These are phyloP conservation scores for Acanthis flammea DNA, from an alignment of 2,797 vertebrate species.

Conservation along the genomic window DNA sequence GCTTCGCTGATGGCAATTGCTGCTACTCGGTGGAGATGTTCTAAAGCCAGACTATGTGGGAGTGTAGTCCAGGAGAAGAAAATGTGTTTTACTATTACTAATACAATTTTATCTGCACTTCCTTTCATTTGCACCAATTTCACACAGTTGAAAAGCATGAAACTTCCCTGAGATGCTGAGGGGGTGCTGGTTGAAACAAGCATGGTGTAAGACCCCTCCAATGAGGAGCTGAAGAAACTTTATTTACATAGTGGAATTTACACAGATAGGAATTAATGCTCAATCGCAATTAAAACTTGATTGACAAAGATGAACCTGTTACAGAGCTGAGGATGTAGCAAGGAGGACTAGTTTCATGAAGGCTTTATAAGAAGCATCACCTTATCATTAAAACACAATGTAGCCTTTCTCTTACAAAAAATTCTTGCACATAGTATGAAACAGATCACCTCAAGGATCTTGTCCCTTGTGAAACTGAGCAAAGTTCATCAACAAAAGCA, in stretches of 20 bases:
- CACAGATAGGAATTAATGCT: neutral
- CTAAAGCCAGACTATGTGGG: neutral
- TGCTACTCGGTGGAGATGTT: slow-evolving; percentile 12
- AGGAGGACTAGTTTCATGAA: neutral
- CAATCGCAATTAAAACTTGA: neutral
- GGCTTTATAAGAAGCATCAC: neutral
- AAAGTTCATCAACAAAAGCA: neutral
- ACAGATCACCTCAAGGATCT: neutral
- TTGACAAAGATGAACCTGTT: neutral
- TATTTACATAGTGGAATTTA: neutral
- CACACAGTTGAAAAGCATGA: neutral
- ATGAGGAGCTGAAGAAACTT: neutral
- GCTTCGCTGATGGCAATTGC: slow-evolving; percentile 33
- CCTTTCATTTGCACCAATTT: neutral
- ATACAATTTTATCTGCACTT: neutral
- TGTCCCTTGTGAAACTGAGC: neutral
- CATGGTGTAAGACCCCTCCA: accelerated
- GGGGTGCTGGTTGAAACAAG: neutral
- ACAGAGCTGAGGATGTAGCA: neutral
- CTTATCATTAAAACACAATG: neutral
- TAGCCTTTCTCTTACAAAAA: neutral
- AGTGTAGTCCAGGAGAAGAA: neutral
- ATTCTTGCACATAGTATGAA: neutral
- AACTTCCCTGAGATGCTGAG: neutral
- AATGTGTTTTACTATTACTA: neutral